A percentile compares a stretch with the other conserved stretches of the same genome.
Evolutionary conservation across 2,113 vertebrate species (phyloP).

Genomic region (Merops nubicus): DNA sequence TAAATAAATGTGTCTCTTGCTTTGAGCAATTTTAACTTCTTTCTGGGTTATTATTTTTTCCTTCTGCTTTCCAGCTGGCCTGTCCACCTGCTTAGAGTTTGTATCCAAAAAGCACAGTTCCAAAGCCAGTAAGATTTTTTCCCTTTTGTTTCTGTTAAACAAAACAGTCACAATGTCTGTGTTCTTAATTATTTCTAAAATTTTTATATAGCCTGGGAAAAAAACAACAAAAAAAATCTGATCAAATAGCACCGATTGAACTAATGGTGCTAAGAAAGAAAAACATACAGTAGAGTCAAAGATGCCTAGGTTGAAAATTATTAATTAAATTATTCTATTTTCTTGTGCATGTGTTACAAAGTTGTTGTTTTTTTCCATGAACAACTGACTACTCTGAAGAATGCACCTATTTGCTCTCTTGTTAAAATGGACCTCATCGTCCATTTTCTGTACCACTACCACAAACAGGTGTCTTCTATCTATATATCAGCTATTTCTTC

Average conservation of each 20-base stretch:
- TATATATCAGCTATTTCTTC: neutral
- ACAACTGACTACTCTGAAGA: neutral
- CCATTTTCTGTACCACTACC: neutral
- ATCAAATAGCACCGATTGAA: neutral
- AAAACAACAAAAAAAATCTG: neutral
- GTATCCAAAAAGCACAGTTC: neutral
- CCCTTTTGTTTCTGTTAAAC: neutral
- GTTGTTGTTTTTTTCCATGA: neutral
- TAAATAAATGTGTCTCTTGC: neutral
- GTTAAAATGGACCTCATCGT: neutral
- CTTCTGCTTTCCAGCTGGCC: slow-evolving; percentile 12
- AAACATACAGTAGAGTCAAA: neutral
- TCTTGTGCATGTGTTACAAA: neutral
- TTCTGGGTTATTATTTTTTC: neutral
- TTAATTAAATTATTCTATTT: neutral
- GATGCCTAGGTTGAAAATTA: neutral
- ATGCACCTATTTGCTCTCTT: neutral
- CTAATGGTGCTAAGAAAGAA: neutral
- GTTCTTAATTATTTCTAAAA: neutral
- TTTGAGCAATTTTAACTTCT: neutral
- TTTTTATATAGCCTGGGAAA: too few species aligned
- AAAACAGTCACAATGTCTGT: neutral
- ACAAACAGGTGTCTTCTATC: neutral
- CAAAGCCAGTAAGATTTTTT: neutral
- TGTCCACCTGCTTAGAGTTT: slow-evolving; percentile 2